These are phyloP conservation scores for Hartigia nigra DNA, from an alignment of 2,888 invertebrate genomes.

Conservation along the genomic window DNA sequence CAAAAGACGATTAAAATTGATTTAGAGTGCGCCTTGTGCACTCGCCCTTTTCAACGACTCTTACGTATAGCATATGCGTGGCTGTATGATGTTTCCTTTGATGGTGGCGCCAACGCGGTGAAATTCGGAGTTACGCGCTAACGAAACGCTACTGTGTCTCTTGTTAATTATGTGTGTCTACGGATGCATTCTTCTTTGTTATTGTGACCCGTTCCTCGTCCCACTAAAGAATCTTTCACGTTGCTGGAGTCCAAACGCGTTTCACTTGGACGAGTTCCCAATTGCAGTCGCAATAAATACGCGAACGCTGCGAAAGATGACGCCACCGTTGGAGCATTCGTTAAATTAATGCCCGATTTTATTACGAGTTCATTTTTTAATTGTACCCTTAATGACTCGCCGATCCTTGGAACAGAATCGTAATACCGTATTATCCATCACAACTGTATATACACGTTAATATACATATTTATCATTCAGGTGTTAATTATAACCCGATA, in stretches of 20 bases:
- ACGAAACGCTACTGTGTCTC: background rate
- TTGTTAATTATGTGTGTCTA: background rate
- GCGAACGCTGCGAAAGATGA: constrained; percentile 45
- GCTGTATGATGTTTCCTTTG: background rate
- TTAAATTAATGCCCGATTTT: constrained; percentile 62
- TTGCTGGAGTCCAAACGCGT: constrained; percentile 23
- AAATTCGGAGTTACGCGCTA: background rate
- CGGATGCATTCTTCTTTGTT: background rate
- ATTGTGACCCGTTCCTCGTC: background rate
- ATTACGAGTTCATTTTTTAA: constrained; percentile 60
- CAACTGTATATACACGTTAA: background rate
- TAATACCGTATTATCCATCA: background rate
- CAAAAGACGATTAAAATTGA: background rate
- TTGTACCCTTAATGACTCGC: constrained; percentile 56
- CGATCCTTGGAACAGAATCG: constrained; percentile 10
- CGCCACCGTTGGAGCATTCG: constrained; percentile 48
- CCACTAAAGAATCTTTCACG: background rate
- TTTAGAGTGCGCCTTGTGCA: background rate
- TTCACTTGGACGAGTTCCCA: constrained; percentile 62
- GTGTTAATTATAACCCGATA: background rate
- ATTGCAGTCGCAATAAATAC: constrained; percentile 60
- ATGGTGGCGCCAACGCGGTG: background rate
- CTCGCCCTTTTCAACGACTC: background rate
- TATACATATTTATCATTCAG: background rate
- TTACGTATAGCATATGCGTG: background rate